Percentiles rank a stretch among this genome's conserved stretches.
These are phyloP conservation scores for Malurus alboscapulatus DNA, from an alignment of 2,113 vertebrate genomes.

Conservation along the genomic window DNA sequence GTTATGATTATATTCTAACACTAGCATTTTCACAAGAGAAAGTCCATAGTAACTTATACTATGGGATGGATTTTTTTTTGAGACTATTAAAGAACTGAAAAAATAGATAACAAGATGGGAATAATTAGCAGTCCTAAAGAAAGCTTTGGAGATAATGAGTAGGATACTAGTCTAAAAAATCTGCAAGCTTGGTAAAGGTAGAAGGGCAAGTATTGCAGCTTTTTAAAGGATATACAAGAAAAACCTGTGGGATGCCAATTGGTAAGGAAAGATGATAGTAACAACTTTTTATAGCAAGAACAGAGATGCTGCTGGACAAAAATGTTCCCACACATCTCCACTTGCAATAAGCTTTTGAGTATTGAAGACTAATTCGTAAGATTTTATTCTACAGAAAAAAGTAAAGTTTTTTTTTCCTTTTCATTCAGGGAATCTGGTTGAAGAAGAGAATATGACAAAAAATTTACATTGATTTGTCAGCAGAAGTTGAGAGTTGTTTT, in stretches of 20 bases:
- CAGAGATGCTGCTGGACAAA: slow-evolving; percentile 11
- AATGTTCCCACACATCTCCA: background rate
- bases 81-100: background rate
- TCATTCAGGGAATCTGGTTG: background rate
- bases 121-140: slow-evolving; percentile 15
- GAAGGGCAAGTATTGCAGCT: slow-evolving; percentile 1
- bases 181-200: background rate
- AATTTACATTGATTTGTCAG: background rate
- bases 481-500: background rate
- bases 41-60: background rate
- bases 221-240: slow-evolving; percentile 14
- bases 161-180: background rate
- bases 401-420: background rate
- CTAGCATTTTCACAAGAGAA: background rate
- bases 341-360: background rate
- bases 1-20: background rate
- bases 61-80: background rate
- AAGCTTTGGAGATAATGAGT: background rate
- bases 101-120: background rate
- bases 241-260: background rate
- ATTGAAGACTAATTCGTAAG: background rate
- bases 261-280: background rate
- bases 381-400: background rate
- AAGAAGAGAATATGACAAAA: background rate
- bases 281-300: slow-evolving; percentile 12